A percentile compares a stretch with the other conserved stretches of the same genome.
phyloP scores from a whole-genome alignment of 2,888 invertebrate genomes.

The Eupithecia subfuscata region DNA sequence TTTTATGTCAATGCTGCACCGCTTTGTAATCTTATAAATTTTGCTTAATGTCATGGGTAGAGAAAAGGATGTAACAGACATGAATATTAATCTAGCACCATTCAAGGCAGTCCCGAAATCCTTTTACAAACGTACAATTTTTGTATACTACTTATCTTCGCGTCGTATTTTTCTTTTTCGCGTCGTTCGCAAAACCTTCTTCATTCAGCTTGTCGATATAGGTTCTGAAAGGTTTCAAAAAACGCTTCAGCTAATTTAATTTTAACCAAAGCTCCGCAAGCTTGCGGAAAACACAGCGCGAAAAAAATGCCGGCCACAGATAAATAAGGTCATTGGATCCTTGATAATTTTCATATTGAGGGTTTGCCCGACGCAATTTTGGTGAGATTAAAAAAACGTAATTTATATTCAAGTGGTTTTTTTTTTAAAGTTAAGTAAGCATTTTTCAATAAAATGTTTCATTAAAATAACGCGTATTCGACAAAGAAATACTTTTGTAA shows the following conservation, averaged over 20 bases:
- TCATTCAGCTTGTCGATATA: neutral
- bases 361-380: neutral
- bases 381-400: neutral
- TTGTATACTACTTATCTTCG: neutral
- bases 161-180: neutral
- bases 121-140: neutral
- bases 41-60: neutral
- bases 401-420: neutral
- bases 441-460: neutral
- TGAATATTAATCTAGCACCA: neutral
- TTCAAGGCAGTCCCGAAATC: neutral
- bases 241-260: neutral
- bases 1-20: neutral
- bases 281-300: slow-evolving; percentile 38
- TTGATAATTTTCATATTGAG: neutral
- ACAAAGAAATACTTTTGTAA: neutral
- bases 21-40: neutral
- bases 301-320: slow-evolving; percentile 39
- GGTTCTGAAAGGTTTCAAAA: slow-evolving; percentile 1
- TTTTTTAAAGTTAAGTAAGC: neutral
- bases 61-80: neutral
- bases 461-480: no score
- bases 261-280: neutral
- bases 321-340: slow-evolving; percentile 35
- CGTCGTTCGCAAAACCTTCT: neutral